Conservation (phyloP, 92 coral and sea anemone genomes). For the Ricordea florida region DNA sequence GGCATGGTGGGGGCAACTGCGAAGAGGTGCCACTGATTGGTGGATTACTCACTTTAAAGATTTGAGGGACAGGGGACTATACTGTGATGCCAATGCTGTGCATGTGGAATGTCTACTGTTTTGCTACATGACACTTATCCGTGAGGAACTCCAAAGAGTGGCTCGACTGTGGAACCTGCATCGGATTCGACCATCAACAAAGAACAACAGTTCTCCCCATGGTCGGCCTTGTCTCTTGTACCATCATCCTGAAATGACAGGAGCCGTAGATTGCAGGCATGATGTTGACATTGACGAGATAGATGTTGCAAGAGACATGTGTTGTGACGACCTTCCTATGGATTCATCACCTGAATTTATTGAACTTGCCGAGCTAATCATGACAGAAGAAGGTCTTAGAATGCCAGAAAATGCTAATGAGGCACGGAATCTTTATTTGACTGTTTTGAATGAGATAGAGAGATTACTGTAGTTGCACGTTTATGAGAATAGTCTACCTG, state of each 20-base stretch:
- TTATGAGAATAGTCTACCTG: slow-evolving; percentile 7
- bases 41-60: slow-evolving; percentile 63
- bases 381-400: slow-evolving; percentile 44
- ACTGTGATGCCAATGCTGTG: slow-evolving; percentile 54
- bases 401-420: slow-evolving; percentile 53
- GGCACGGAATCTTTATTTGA: slow-evolving; percentile 45
- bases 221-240: no score
- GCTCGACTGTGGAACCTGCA: no score
- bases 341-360: no score
- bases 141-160: no score
- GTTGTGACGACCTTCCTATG: no score
- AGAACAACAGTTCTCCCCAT: no score
- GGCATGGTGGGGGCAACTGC: slow-evolving; percentile 69
- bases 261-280: no score
- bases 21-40: slow-evolving; percentile 58
- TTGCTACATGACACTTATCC: slow-evolving; percentile 51
- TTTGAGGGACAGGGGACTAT: slow-evolving; percentile 53
- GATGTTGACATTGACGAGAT: no score
- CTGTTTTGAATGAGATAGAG: slow-evolving; percentile 42
- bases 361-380: no score
- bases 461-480: slow-evolving; percentile 28
- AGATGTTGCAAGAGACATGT: no score
- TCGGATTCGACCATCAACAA: no score
- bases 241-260: no score
- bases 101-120: slow-evolving; percentile 55